Percentiles rank a stretch among this genome's conserved stretches.
These are phyloP conservation scores for Anisognathus igniventris DNA, from an alignment of 2,797 vertebrate species.

Conservation along the genomic window DNA sequence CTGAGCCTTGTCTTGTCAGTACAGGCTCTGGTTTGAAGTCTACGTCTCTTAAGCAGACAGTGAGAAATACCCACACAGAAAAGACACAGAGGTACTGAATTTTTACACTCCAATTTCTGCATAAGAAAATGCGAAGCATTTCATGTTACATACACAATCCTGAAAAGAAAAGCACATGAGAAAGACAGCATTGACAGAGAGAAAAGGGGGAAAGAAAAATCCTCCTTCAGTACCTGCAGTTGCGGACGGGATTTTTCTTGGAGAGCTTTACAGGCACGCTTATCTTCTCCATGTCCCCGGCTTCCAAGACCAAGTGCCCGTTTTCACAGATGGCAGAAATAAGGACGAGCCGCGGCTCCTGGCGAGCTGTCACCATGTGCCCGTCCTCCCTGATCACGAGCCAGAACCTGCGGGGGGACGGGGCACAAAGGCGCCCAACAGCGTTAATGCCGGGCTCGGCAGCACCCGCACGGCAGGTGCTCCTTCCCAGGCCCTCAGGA, in stretches of 20 bases:
- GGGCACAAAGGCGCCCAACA: neutral
- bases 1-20: neutral
- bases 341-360: conserved; percentile 88
- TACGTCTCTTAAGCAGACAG: neutral
- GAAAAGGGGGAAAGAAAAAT: fast-evolving
- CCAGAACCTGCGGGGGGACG: conserved; percentile 83
- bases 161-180: neutral
- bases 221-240: conserved; percentile 82
- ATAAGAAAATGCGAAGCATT: neutral
- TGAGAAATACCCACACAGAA: neutral
- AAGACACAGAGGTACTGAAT: neutral
- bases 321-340: conserved; percentile 73
- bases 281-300: conserved; percentile 81
- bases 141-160: neutral
- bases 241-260: conserved; percentile 58
- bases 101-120: neutral
- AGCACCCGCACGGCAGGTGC: neutral
- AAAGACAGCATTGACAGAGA: neutral
- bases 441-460: fast-evolving
- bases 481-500: neutral
- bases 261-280: conserved; percentile 73
- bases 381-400: conserved; percentile 86
- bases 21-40: neutral
- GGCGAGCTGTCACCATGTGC: conserved; percentile 87
- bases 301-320: conserved; percentile 73